A percentile compares a stretch with the other conserved stretches of the same genome.
phyloP scores from a whole-genome alignment of 2,113 vertebrate species.

The Copsychus sechellarum region DNA sequence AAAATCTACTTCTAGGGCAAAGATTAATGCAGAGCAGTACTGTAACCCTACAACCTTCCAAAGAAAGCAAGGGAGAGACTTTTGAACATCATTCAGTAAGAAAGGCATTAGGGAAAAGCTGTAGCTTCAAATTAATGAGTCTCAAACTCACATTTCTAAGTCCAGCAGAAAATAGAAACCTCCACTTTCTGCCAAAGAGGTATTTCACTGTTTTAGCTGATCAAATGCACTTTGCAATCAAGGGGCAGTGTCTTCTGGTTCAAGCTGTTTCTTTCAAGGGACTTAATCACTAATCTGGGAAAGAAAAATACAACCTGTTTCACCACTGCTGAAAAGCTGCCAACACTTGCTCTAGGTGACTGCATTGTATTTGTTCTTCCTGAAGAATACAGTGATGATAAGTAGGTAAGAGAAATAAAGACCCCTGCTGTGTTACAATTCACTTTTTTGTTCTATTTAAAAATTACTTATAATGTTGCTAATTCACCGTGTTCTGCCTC shows the following conservation, averaged over 20 bases:
- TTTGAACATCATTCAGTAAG: neutral
- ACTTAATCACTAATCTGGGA: neutral
- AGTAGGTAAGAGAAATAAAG: neutral
- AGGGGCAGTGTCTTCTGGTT: neutral
- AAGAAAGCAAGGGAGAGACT: neutral
- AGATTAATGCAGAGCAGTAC: neutral
- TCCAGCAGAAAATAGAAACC: neutral
- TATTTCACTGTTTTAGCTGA: neutral
- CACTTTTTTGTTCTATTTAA: neutral
- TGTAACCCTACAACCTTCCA: neutral
- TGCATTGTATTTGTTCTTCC: neutral
- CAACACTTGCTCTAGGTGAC: neutral
- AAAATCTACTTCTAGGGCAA: neutral
- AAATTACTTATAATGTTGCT: neutral
- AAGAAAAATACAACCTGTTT: neutral
- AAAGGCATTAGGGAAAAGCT: neutral
- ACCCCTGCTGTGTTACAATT: accelerated
- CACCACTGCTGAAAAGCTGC: neutral
- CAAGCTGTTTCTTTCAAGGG: neutral
- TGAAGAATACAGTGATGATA: neutral
- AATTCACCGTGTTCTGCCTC: neutral
- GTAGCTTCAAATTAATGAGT: neutral
- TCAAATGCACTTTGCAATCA: neutral
- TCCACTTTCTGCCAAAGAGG: neutral
- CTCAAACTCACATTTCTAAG: neutral